phyloP scores from a whole-genome alignment of 2,113 vertebrate species.

The Oncorhynchus nerka region DNA sequence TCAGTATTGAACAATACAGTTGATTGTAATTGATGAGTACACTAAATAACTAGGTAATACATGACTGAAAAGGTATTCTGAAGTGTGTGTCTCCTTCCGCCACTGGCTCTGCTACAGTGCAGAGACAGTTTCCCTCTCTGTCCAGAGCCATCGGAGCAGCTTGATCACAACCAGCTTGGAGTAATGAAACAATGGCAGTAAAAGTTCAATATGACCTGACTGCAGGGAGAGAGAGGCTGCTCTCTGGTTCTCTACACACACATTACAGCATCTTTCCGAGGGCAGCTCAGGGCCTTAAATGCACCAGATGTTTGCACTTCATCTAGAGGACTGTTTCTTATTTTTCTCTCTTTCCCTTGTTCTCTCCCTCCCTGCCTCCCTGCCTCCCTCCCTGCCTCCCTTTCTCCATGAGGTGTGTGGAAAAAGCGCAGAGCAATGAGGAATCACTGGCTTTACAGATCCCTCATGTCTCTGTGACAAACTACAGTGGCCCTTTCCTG shows the following conservation, averaged over 20 bases:
- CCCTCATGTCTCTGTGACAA: conserved; percentile 41
- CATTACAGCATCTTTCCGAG: conserved; percentile 43
- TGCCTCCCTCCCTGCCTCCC: neutral
- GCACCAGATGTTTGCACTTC: conserved; percentile 60
- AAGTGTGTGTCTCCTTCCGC: neutral
- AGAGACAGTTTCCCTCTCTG: conserved; percentile 14
- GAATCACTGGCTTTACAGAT: conserved; percentile 48
- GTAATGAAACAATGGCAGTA: conserved; percentile 17
- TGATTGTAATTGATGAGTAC: too few relatives aligned
- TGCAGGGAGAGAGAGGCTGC: neutral
- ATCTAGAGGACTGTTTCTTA: conserved; percentile 20
- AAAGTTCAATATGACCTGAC: too few relatives aligned
- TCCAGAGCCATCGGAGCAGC: conserved; percentile 39
- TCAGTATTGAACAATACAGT: too few relatives aligned
- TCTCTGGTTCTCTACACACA: neutral
- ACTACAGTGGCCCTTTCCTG: conserved; percentile 32
- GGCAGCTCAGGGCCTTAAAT: conserved; percentile 45
- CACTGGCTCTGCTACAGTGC: conserved; percentile 14
- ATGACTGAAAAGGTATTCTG: too few relatives aligned
- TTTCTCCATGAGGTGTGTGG: neutral
- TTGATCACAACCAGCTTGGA: conserved; percentile 50
- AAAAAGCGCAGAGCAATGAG: conserved; percentile 35
- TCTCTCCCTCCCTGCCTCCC: neutral
- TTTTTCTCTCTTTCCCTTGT: neutral
- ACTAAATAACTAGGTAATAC: too few relatives aligned